Evolutionary conservation across 1,140 invertebrate species (phyloP).

Genomic region (Papilio polyxenes): DNA sequence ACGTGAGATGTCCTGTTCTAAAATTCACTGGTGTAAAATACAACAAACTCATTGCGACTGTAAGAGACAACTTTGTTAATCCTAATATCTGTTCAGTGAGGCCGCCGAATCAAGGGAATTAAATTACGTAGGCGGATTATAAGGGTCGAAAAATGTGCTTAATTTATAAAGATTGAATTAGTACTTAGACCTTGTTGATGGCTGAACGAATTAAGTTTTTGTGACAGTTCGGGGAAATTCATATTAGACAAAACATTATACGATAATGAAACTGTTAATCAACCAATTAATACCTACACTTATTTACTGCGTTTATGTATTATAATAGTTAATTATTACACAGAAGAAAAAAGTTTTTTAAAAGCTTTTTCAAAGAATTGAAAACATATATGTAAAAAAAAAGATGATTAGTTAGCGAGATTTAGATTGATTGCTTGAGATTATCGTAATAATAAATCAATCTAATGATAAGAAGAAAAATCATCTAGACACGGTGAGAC

Average conservation of each 20-base stretch:
- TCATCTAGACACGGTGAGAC: background rate
- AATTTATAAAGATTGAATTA: conserved; percentile 25
- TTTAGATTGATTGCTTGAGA: no score
- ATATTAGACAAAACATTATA: background rate
- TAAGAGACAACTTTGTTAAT: conserved; percentile 23
- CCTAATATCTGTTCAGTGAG: conserved; percentile 22
- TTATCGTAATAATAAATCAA: no score
- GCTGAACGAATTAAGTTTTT: background rate
- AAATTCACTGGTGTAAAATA: background rate
- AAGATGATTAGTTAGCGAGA: no score
- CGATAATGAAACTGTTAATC: background rate
- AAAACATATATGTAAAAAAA: no score
- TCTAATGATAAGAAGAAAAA: no score
- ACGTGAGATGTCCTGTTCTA: background rate
- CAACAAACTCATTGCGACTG: background rate
- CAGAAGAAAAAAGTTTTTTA: no score
- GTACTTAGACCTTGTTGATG: conserved; percentile 19
- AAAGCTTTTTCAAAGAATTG: no score
- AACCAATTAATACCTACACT: background rate
- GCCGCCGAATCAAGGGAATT: conserved; percentile 29
- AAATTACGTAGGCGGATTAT: conserved; percentile 35
- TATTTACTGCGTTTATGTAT: background rate
- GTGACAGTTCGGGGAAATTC: background rate
- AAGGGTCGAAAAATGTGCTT: conserved; percentile 27
- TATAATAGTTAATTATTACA: no score